These are phyloP conservation scores for Drosophila anomalata DNA, from an alignment of 2,888 invertebrate genomes.

Conservation along the genomic window DNA sequence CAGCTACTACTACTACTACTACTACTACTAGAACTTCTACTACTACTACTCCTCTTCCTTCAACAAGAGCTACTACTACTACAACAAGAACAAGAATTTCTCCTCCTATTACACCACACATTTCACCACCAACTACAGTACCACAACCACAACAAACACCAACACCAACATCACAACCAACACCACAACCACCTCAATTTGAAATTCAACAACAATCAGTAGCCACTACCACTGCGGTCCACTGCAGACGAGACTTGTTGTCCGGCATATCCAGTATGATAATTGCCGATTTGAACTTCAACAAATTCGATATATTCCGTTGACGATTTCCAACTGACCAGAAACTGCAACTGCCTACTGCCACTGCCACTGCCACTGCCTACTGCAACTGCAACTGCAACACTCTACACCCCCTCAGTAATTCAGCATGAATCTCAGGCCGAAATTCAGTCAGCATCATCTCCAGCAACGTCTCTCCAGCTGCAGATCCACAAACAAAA, in stretches of 20 bases:
- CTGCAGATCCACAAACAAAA: conserved; percentile 21
- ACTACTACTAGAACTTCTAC: conserved; percentile 71
- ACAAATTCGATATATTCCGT: conserved; percentile 73
- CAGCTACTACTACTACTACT: conserved; percentile 71
- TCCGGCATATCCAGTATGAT: conserved; percentile 39
- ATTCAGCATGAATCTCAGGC: conserved; percentile 31
- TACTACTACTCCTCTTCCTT: conserved; percentile 75
- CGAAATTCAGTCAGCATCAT: conserved; percentile 8
- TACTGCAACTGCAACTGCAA: conserved; percentile 29
- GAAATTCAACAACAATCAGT: conserved; percentile 9
- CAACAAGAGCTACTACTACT: conserved; percentile 75
- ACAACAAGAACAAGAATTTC: conserved; percentile 59
- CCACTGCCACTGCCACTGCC: conserved; percentile 23
- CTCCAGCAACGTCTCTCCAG: conserved; percentile 35
- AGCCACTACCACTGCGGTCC: conserved; percentile 8
- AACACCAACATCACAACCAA: conserved; percentile 24
- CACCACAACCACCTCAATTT: background rate
- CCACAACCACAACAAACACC: conserved; percentile 38
- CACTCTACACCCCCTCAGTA: background rate
- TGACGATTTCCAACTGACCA: conserved; percentile 52
- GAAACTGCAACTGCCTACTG: conserved; percentile 38
- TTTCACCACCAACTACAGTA: conserved; percentile 66
- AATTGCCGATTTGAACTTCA: conserved; percentile 55
- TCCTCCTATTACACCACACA: conserved; percentile 80
- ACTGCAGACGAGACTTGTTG: conserved; percentile 35